phyloP scores from a whole-genome alignment of 2,113 vertebrate genomes.

The Etheostoma spectabile region DNA sequence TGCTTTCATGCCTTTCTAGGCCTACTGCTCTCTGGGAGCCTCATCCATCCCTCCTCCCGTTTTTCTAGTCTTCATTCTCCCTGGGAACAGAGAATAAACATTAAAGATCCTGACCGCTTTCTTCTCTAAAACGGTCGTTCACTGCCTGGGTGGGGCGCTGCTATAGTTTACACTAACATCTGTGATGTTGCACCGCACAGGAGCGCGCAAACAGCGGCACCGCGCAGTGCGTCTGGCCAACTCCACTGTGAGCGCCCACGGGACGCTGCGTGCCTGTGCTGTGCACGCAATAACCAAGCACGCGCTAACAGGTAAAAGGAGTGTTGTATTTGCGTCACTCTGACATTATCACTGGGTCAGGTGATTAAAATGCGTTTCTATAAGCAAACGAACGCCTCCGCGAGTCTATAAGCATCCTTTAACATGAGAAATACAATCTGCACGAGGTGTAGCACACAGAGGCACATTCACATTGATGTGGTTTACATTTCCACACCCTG shows the following conservation, averaged over 20 bases:
- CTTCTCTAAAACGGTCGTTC: constrained; percentile 58
- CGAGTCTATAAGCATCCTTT: neutral
- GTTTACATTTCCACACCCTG: constrained; percentile 62
- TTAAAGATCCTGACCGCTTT: constrained; percentile 39
- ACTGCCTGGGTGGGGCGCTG: constrained; percentile 61
- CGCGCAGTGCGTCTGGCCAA: neutral
- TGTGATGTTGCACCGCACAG: constrained; percentile 33
- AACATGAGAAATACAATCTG: constrained; percentile 7
- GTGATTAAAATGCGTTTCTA: neutral
- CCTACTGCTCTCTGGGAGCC: constrained; percentile 5
- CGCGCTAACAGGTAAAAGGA: neutral
- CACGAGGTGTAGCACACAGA: constrained; percentile 56
- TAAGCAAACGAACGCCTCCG: neutral
- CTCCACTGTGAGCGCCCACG: neutral
- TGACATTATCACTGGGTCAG: constrained; percentile 4
- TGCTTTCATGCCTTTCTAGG: constrained; percentile 71
- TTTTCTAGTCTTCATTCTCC: constrained; percentile 29
- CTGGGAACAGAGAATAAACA: constrained; percentile 57
- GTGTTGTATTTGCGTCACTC: constrained; percentile 2
- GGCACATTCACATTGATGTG: constrained; percentile 60
- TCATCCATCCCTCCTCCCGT: constrained; percentile 20
- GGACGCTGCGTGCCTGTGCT: neutral
- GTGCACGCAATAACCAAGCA: neutral
- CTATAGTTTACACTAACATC: constrained; percentile 45
- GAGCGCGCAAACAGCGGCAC: neutral